phyloP scores from a whole-genome alignment of 30 jellyfish, hydroid and myxozoan species.

The Turritopsis dohrnii region DNA sequence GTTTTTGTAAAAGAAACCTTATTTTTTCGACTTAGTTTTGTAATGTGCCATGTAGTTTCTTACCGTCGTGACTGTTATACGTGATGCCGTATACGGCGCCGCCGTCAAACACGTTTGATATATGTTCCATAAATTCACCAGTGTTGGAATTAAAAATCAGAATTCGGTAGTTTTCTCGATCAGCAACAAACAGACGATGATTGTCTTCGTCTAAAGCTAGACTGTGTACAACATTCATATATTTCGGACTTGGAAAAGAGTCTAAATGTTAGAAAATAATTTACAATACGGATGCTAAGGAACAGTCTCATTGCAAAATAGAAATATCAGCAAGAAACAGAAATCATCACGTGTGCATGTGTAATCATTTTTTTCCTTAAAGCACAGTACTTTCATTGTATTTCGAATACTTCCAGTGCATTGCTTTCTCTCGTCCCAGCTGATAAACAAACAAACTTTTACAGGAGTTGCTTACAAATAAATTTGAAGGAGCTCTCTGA shows the following conservation, averaged over 20 bases:
- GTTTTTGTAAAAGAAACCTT: no score
- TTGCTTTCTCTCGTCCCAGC: no score
- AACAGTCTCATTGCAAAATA: no score
- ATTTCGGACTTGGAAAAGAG: slow-evolving; percentile 36
- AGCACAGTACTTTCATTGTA: no score
- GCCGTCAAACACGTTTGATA: slow-evolving; percentile 41
- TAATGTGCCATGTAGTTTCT: background rate
- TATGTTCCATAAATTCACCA: slow-evolving; percentile 34
- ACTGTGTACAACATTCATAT: slow-evolving; percentile 74
- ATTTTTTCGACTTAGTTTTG: no score
- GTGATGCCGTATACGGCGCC: slow-evolving; percentile 80
- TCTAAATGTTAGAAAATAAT: background rate
- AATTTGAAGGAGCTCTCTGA: slow-evolving; percentile 25
- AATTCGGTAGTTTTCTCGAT: slow-evolving; percentile 88
- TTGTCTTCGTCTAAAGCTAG: slow-evolving; percentile 60
- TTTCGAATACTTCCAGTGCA: no score
- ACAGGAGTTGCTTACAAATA: background rate
- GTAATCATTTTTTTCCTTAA: no score
- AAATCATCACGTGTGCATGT: no score
- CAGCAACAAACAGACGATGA: slow-evolving; percentile 76
- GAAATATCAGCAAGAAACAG: no score
- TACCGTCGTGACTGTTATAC: slow-evolving; percentile 35
- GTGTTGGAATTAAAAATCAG: slow-evolving; percentile 49
- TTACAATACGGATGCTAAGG: background rate
- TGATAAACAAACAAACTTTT: no score